Evolutionary conservation across 92 coral and sea anemone genomes (phyloP), one percentile per base, ranked within the genome.

Genomic region (Porites evermanni): DNA sequence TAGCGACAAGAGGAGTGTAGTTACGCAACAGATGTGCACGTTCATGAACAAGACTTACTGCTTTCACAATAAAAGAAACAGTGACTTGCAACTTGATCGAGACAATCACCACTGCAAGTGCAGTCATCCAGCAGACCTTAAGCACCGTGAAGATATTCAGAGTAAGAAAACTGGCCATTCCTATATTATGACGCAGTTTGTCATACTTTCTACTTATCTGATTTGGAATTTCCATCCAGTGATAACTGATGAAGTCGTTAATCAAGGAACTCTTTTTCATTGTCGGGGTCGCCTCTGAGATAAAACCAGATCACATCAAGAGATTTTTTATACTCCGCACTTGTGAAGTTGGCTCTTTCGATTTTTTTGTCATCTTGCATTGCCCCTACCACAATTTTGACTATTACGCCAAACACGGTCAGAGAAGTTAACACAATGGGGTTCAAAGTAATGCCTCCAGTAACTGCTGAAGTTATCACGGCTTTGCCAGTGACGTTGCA

Each of bases 401-500:
- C 38, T 16, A 67, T 23, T 11, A 67, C 11, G 12, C 71, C 71
- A 23, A 23, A 19, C 71, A 10, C 71, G 8, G 71, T 67, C 38
- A 67, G 8, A 67, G 71, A 3, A 20, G 71, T 44, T 14, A 67
- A 7, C 7, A 67, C 38, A 23, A 67, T 10, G 16, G 71, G 71
- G 71, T 67, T 67, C 71, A 67, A 20, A 67, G 71, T 19, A 23
- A 67, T 67, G 13, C 38, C 24, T 7, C 71, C 11, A 6, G 71
- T 32, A 67, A 67, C 38, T 6, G 71, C 32, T 7, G 71, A 53
- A 8, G 59, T 53, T 53, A 53, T 12, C 59, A 53, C 1, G 8
- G 59, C 59, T 67, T 67, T 67, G 9, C 71, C 71, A 4, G 71
- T 44, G 12, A 67, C 71, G 38, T 67, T 67, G 71, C 71, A 67